phyloP scores from a whole-genome alignment of 1,140 invertebrate genomes.

The Leguminivora glycinivorella region DNA sequence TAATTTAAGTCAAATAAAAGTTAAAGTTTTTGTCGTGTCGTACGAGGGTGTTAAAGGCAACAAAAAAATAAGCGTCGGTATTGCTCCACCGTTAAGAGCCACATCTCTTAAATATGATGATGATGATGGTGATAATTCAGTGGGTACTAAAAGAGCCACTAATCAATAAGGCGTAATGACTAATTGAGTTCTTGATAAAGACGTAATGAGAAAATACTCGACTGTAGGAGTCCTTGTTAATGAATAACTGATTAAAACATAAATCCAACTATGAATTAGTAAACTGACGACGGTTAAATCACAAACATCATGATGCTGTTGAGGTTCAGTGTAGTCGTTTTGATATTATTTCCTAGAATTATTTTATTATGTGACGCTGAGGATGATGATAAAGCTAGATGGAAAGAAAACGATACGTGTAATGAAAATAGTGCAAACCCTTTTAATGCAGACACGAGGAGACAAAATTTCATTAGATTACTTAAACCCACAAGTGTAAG shows the following conservation, averaged over 20 bases:
- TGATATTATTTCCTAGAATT: background rate
- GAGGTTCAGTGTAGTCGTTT: background rate
- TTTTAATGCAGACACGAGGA: background rate
- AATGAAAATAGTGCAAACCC: background rate
- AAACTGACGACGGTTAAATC: background rate
- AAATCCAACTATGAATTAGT: background rate
- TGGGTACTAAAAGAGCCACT: too few species aligned
- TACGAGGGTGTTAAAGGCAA: too few species aligned
- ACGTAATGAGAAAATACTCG: background rate
- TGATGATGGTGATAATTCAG: too few species aligned
- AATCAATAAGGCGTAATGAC: background rate
- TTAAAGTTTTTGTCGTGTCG: too few species aligned
- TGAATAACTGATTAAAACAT: background rate
- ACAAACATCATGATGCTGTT: background rate
- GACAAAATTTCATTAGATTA: too few species aligned
- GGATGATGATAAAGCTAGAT: background rate
- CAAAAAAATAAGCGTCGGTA: too few species aligned
- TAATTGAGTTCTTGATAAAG: background rate
- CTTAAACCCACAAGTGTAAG: background rate
- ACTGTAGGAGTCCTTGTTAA: background rate
- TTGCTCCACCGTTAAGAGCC: too few species aligned
- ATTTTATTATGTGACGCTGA: background rate
- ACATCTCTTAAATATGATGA: too few species aligned
- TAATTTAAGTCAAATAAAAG: too few species aligned
- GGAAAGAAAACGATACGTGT: background rate